Evolutionary conservation across 64 coral and sea anemone species (phyloP).

Genomic region (Porites lutea): DNA sequence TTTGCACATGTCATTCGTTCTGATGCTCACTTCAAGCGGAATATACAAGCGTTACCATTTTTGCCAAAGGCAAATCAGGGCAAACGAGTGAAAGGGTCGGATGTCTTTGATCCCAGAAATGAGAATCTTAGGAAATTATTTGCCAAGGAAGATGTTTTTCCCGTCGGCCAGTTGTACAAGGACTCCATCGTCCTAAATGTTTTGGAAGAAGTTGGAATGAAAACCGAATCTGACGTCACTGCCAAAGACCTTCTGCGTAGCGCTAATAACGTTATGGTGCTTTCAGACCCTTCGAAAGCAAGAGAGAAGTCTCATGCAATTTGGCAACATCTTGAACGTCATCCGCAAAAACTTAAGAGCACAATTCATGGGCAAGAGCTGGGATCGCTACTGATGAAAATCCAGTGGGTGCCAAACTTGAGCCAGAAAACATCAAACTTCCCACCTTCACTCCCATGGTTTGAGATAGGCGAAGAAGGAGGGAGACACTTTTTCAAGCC

Average conservation of each 20-base stretch:
- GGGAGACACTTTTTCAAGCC: conserved; percentile 26
- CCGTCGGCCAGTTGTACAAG: not conserved
- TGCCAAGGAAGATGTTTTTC: conserved; percentile 51
- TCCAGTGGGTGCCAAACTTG: conserved; percentile 61
- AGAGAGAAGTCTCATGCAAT: conserved; percentile 64
- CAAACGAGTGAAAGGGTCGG: not conserved
- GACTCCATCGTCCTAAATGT: not conserved
- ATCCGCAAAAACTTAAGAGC: conserved; percentile 18
- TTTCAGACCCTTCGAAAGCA: conserved; percentile 25
- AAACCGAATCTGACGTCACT: conserved; percentile 29
- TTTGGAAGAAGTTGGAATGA: conserved; percentile 60
- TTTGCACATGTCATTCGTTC: conserved; percentile 19
- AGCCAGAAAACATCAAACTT: conserved; percentile 32
- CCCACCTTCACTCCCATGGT: conserved; percentile 48
- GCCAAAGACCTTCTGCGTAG: conserved; percentile 56
- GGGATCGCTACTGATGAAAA: conserved; percentile 1
- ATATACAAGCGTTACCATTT: conserved; percentile 20
- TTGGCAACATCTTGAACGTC: conserved; percentile 38
- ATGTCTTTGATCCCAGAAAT: conserved; percentile 45
- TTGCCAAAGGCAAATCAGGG: not conserved
- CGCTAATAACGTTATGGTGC: conserved; percentile 30
- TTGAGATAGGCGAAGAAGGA: not conserved
- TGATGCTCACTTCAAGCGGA: conserved; percentile 20
- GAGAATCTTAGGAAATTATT: conserved; percentile 20
- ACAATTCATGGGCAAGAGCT: not conserved